Evolutionary conservation across 2,797 vertebrate species (phyloP), one percentile per base, ranked within the genome.

Genomic region (Gouania willdenowi): DNA sequence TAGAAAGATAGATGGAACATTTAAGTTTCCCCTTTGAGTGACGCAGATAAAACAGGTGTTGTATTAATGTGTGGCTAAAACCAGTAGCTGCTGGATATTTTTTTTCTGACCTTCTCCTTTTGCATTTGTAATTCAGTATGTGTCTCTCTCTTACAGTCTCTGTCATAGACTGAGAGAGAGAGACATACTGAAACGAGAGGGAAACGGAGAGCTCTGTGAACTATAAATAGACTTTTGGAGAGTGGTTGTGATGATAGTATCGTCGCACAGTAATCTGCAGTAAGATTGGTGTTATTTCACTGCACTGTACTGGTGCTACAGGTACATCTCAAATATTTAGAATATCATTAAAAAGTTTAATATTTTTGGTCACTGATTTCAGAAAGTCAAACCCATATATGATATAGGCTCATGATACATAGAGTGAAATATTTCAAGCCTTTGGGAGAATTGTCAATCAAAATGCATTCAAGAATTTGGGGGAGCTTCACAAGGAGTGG

Each of bases 161-260:
- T n/a, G n/a, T n/a, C n/a, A 75, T 56, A 70, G 58, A 77, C 59
- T 71, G 61, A 71, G 49, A n/a, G 56, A 41, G 56, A 52, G 42
- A 25, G 22, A 34, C 27, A 37, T 26, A 29, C n/a, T n/a, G n/a
- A n/a, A n/a, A n/a, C n/a, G 13, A 19, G 43, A 22, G 10, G 4
- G 23, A 27, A 28, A 30, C 50, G 21, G 56, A 18, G 49, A 32
- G 62, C 44, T 50, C 39, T 73, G 65, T 58, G 75, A 59, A 67
- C 79, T 82, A 79, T 65, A 82, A 82, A 82, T 79, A 82, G 76
- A 67, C 26, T 46, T 61, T 54, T 59, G 64, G 58, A 70, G 75
- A 76, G 70, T 60, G 59, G 67, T 52, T 70, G 68, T 62, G 69
- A 74, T 71, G 73, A 77, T 77, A 67, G 66, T 71, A 77, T 74